These are phyloP conservation scores for Alviniconcha marisindica DNA, from an alignment of 1,140 invertebrate genomes.

Conservation along the genomic window DNA sequence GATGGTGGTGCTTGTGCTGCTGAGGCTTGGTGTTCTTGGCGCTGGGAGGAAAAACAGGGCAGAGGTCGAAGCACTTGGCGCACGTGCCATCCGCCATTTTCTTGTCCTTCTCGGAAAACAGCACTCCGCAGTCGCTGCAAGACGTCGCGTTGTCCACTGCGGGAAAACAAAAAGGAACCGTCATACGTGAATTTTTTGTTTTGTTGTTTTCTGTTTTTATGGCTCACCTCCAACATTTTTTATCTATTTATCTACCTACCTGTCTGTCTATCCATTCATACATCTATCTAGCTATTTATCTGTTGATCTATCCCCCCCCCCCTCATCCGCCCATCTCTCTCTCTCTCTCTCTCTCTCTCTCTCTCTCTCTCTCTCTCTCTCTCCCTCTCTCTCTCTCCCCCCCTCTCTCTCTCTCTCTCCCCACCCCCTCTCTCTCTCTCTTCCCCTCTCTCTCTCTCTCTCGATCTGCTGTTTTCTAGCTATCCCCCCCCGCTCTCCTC, in stretches of 20 bases:
- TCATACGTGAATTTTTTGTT: too few relatives aligned
- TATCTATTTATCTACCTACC: conserved; percentile 31
- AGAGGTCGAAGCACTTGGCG: not conserved
- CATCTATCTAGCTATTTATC: conserved; percentile 41
- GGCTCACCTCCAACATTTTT: too few relatives aligned
- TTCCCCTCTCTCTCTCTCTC: not conserved
- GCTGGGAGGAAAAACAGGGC: not conserved
- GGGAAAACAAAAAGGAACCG: conserved; percentile 5
- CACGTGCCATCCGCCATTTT: conserved; percentile 11
- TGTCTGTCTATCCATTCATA: conserved; percentile 39
- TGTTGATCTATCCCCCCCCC: conserved; percentile 27
- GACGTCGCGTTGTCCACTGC: not conserved
- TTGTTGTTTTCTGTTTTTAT: not conserved
- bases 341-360: conserved; percentile 3
- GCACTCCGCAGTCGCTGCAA: conserved; percentile 17
- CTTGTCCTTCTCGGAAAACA: conserved; percentile 7
- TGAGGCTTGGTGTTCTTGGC: not conserved
- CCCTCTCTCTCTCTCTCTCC: conserved; percentile 7
- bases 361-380: conserved; percentile 27
- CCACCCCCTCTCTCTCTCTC: not conserved
- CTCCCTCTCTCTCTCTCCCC: not conserved
- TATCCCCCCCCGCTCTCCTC: not conserved
- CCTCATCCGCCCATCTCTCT: too few relatives aligned
- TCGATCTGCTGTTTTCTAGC: not conserved
- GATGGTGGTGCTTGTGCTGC: not conserved